Percentiles rank a stretch among this genome's conserved stretches.
phyloP scores from a whole-genome alignment of 2,113 vertebrate species.

The Myodes glareolus region DNA sequence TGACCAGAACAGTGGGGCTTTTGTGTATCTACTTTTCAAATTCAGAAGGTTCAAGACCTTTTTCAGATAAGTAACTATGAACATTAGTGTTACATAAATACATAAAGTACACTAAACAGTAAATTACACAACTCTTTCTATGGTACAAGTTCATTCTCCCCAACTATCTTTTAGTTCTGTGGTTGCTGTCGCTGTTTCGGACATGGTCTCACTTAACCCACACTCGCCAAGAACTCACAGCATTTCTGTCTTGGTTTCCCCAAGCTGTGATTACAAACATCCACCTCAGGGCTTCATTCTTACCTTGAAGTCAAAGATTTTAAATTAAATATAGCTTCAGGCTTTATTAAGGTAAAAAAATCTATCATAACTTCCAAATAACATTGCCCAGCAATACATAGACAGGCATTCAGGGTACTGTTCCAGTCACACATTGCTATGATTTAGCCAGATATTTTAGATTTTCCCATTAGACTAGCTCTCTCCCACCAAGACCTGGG shows the following conservation, averaged over 20 bases:
- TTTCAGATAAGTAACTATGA: background rate
- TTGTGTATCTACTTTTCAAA: background rate
- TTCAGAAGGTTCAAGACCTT: constrained; percentile 15
- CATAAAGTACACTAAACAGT: background rate
- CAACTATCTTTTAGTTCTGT: background rate
- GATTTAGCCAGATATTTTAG: background rate
- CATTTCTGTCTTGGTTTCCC: background rate
- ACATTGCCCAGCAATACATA: background rate
- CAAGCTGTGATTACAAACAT: background rate
- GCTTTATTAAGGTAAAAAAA: constrained; percentile 41
- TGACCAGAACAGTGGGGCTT: background rate
- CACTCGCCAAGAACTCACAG: background rate
- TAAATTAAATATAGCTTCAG: background rate
- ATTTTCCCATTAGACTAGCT: constrained; percentile 1
- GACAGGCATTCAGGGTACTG: background rate
- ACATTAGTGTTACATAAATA: constrained; percentile 23
- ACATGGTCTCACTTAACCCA: background rate
- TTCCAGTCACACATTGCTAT: constrained; percentile 20
- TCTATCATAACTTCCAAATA: background rate
- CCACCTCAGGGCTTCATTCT: background rate
- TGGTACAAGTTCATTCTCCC: background rate
- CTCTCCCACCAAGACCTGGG: background rate
- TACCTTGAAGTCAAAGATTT: background rate
- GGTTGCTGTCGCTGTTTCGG: background rate
- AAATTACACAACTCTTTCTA: constrained; percentile 38